Base-by-base conservation (phyloP, 2,888 invertebrate genomes). In the Rotaria magnacalcarata region DNA sequence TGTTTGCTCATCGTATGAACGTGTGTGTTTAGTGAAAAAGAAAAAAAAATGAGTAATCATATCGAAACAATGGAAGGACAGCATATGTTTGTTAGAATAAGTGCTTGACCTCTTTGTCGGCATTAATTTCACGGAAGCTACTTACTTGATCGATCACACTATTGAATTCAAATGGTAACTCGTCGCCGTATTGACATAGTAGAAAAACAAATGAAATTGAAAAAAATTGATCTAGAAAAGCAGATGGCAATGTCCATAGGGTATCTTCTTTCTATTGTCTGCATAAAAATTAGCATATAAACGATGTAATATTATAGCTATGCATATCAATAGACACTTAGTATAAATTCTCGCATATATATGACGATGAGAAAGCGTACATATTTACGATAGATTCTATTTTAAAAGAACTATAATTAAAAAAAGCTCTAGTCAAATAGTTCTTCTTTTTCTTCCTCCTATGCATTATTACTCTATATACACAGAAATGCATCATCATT, bases 41-140 rank as follows among this genome's bases (percentile, higher is more conserved):
- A 67, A 14, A 8, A 11, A 50, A 14, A 67, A 67, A 67, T 67
- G 34, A 67, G 67, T 67, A 67, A 67, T 67, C 34, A 67, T 34
- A 67, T 67, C 34, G 34, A 27, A 67, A 34, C 67, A 34, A 67
- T 67, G 34, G 67, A 67, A 67, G 67, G 34, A 67, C 34, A 67
- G 19, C 34, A 67, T 6, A 67, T 67, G 67, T 67, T 67, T 67
- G 67, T 67, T 34, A 41, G 67, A 67, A 67, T 19, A 6, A 54
- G 67, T 67, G 67, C 34, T 67, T 67, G 67, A 67, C 67, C 67
- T 67, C 67, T 34, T 34, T 19, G 34, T 19, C 34, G 19, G 34
- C 34, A 67, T 67, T 34, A 16, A 67, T 67, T 67, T 67, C 67
- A 67, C 67, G 67, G 67, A 67, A 67, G 67, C 67, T 67, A 67